Conservation (phyloP, 2,888 invertebrate genomes). For the Melieria picta region DNA sequence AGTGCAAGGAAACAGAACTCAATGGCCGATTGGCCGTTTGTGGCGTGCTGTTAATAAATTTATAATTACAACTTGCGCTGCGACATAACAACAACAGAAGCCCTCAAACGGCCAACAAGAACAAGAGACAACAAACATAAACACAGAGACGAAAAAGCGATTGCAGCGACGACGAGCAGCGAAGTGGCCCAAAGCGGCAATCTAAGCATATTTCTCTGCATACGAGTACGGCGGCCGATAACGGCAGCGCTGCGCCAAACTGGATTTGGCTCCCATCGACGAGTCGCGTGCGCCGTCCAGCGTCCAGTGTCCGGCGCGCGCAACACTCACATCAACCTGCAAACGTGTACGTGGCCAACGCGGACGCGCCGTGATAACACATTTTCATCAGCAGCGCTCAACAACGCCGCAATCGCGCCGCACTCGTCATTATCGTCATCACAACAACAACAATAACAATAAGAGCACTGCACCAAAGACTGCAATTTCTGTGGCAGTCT, state of each 20-base stretch:
- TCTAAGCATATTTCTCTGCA: neutral
- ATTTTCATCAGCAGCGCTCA: constrained; percentile 10
- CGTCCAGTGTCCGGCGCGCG: neutral
- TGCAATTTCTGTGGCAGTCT: neutral
- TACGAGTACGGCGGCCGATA: constrained; percentile 8
- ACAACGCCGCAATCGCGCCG: too few relatives aligned
- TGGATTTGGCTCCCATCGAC: constrained; percentile 49
- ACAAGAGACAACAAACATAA: too few relatives aligned
- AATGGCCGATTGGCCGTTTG: constrained; percentile 40
- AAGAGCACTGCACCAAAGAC: neutral
- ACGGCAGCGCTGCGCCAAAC: constrained; percentile 36
- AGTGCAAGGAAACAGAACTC: neutral
- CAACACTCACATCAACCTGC: neutral
- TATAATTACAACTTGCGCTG: constrained; percentile 44
- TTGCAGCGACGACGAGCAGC: neutral
- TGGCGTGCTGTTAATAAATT: constrained; percentile 48
- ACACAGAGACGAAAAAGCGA: neutral
- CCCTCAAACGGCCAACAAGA: too few relatives aligned
- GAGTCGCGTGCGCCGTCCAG: constrained; percentile 42
- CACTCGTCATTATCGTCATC: too few relatives aligned
- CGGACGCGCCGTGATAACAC: constrained; percentile 26
- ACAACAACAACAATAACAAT: constrained; percentile 11
- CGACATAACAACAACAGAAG: constrained; percentile 10
- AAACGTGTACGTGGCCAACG: constrained; percentile 18
- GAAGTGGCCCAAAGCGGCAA: neutral